Percentiles rank a stretch among this genome's conserved stretches.
Conservation (phyloP, 1,140 invertebrate species). For the Brachionus angularis region DNA sequence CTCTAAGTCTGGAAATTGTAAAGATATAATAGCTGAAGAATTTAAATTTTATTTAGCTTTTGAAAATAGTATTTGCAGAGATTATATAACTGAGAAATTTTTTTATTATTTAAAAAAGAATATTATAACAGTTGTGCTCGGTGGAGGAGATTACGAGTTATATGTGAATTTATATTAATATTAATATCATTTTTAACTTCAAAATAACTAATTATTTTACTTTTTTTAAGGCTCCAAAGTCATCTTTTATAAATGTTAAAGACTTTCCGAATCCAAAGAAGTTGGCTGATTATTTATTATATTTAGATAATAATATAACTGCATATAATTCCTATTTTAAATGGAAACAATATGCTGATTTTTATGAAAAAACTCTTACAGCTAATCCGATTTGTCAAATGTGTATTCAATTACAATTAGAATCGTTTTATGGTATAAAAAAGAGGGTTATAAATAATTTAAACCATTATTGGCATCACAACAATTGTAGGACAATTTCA, state of each 20-base stretch:
- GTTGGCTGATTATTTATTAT: slow-evolving; percentile 44
- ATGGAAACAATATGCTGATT: slow-evolving; percentile 13
- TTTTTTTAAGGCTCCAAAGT: slow-evolving; percentile 14
- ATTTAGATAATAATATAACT: slow-evolving; percentile 35
- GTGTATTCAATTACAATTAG: slow-evolving; percentile 21
- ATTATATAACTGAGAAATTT: slow-evolving; percentile 32
- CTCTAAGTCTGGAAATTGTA: slow-evolving; percentile 17
- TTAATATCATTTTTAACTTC: too few species aligned
- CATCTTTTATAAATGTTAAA: slow-evolving; percentile 37
- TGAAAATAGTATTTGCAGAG: slow-evolving; percentile 26
- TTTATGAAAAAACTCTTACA: neutral
- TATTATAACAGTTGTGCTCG: slow-evolving; percentile 35
- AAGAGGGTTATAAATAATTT: neutral
- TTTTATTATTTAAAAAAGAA: slow-evolving; percentile 44
- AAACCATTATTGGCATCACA: too few species aligned
- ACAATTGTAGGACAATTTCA: too few species aligned
- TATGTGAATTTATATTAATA: too few species aligned
- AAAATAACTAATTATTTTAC: neutral
- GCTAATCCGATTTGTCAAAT: slow-evolving; percentile 26
- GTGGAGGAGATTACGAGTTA: neutral
- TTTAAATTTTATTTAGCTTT: slow-evolving; percentile 25
- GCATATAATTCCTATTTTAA: slow-evolving; percentile 25
- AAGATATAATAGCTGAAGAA: neutral
- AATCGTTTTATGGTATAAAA: neutral
- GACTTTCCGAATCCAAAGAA: slow-evolving; percentile 44